Conservation (phyloP, 2,888 invertebrate genomes). For the Drepanosiphum platanoidis region DNA sequence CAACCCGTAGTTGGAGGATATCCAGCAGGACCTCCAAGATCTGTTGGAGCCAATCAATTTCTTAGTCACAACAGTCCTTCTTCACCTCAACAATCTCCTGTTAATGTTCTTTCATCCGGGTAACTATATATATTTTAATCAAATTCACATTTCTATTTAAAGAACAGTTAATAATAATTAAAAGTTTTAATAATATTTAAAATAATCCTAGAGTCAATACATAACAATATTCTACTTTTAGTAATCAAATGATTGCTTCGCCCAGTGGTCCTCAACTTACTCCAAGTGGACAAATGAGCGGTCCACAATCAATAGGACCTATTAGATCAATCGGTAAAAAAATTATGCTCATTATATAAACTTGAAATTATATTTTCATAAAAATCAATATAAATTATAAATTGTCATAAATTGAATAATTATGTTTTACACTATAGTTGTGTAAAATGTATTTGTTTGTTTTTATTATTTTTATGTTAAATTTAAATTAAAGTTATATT, state of each 20-base stretch:
- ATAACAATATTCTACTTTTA: conserved; percentile 65
- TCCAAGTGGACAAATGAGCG: conserved; percentile 67
- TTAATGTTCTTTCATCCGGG: conserved; percentile 54
- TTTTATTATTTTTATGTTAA: too few species aligned
- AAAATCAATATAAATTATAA: too few species aligned
- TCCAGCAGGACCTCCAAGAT: conserved; percentile 60
- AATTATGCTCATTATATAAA: too few species aligned
- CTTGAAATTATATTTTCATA: not conserved
- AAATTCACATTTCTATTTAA: not conserved
- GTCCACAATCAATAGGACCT: too few species aligned
- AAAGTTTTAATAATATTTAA: not conserved
- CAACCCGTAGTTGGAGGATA: conserved; percentile 68
- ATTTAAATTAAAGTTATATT: conserved; percentile 1
- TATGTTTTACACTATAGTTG: not conserved
- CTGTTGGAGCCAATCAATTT: conserved; percentile 79
- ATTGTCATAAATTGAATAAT: not conserved
- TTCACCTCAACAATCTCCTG: conserved; percentile 78
- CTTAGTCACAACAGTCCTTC: conserved; percentile 76
- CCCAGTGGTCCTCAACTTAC: conserved; percentile 49
- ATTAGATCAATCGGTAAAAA: conserved; percentile 63
- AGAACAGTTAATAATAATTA: not conserved
- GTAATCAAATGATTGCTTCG: conserved; percentile 56
- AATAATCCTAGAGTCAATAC: not conserved
- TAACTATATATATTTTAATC: conserved; percentile 44
- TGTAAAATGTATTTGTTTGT: not conserved